These are phyloP conservation scores for Arrhamphus sclerolepis DNA, from an alignment of 2,797 vertebrate species.

Conservation along the genomic window DNA sequence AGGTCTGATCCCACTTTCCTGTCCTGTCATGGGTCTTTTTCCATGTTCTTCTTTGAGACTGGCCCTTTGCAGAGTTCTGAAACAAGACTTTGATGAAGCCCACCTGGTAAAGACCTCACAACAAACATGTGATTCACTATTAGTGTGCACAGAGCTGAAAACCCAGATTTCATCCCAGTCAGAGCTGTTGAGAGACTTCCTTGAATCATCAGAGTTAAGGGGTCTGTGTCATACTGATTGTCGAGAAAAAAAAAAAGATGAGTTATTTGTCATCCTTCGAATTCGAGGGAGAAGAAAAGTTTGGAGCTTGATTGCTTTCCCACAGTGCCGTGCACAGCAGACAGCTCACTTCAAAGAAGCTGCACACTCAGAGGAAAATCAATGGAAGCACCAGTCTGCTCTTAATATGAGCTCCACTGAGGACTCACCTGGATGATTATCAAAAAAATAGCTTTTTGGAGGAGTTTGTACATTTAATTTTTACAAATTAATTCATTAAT, in stretches of 20 bases:
- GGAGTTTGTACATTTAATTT: not conserved
- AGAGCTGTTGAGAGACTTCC: slow-evolving; percentile 58
- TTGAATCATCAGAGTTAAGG: slow-evolving; percentile 45
- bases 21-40: slow-evolving; percentile 11
- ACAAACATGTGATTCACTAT: slow-evolving; percentile 64
- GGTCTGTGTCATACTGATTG: slow-evolving; percentile 74
- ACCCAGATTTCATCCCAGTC: slow-evolving; percentile 73
- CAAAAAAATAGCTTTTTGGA: slow-evolving; percentile 8
- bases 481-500: too few species aligned
- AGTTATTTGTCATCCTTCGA: slow-evolving; percentile 74
- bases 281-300: slow-evolving; percentile 68
- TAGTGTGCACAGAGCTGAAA: slow-evolving; percentile 55
- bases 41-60: slow-evolving; percentile 49
- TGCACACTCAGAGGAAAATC: slow-evolving; percentile 65
- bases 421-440: slow-evolving; percentile 41
- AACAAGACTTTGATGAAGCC: slow-evolving; percentile 48
- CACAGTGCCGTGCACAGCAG: slow-evolving; percentile 40
- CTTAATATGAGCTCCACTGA: slow-evolving; percentile 38
- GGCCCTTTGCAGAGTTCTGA: slow-evolving; percentile 23
- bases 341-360: slow-evolving; percentile 60
- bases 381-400: slow-evolving; percentile 55
- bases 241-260: slow-evolving; percentile 65
- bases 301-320: slow-evolving; percentile 74
- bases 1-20: slow-evolving; percentile 40
- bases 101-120: slow-evolving; percentile 36